Percentiles rank a stretch among this genome's conserved stretches.
Conservation (phyloP, 1,140 invertebrate species). For the Carposina sasakii region DNA sequence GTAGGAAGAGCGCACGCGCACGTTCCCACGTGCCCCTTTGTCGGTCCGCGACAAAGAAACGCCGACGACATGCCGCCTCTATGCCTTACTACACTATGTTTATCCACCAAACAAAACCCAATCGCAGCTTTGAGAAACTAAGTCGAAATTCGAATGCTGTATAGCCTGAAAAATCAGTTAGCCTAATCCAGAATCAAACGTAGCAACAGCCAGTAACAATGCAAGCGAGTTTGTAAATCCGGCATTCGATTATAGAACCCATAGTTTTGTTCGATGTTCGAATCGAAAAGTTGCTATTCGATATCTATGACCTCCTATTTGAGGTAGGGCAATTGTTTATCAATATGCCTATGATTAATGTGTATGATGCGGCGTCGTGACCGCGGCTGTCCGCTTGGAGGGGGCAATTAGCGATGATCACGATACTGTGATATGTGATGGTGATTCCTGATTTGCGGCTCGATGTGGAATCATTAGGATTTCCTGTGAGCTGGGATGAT, state of each 20-base stretch:
- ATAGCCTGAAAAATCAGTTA: too few relatives aligned
- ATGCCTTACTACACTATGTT: conserved; percentile 2
- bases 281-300: too few relatives aligned
- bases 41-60: conserved; percentile 58
- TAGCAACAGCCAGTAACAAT: too few relatives aligned
- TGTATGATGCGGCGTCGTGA: conserved; percentile 45
- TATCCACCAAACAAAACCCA: conserved; percentile 9
- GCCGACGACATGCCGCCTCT: conserved; percentile 46
- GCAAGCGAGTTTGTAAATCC: too few relatives aligned
- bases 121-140: conserved; percentile 10
- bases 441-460: too few relatives aligned
- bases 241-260: too few relatives aligned
- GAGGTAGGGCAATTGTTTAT: conserved; percentile 68
- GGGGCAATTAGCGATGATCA: conserved; percentile 59
- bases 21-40: conserved; percentile 65
- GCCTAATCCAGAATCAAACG: too few relatives aligned
- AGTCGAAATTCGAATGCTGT: conserved; percentile 18
- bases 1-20: conserved; percentile 48
- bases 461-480: too few relatives aligned
- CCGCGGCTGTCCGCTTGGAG: conserved; percentile 28
- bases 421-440: conserved; percentile 64
- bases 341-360: conserved; percentile 64
- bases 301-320: conserved; percentile 59
- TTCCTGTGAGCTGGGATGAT: too few relatives aligned
- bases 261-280: too few relatives aligned